These are phyloP conservation scores for Chaetogeoica ovagalla DNA, from an alignment of 2,888 invertebrate species.

Conservation along the genomic window DNA sequence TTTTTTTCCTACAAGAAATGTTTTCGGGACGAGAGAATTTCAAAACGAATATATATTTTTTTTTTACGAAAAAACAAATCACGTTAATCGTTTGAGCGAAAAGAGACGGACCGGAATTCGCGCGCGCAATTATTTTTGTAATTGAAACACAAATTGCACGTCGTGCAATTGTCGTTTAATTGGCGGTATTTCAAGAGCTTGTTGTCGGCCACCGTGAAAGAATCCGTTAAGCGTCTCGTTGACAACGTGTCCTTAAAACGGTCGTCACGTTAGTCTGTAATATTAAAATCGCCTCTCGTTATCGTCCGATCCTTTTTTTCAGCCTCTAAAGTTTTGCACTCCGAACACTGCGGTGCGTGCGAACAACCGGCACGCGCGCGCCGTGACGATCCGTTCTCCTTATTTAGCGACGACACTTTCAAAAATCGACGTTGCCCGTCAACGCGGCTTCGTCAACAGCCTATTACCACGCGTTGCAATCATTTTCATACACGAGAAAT, in stretches of 20 bases:
- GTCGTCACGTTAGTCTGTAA: neutral
- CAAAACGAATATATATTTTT: slow-evolving; percentile 20
- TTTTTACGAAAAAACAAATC: neutral
- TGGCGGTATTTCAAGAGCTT: slow-evolving; percentile 21
- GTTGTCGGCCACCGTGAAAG: slow-evolving; percentile 45
- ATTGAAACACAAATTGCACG: slow-evolving; percentile 28
- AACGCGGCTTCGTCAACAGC: too few species aligned
- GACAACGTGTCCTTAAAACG: slow-evolving; percentile 13
- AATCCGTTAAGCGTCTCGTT: slow-evolving; percentile 13
- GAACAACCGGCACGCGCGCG: too few species aligned
- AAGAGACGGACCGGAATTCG: slow-evolving; percentile 32
- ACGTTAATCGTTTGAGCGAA: slow-evolving; percentile 11
- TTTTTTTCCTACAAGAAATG: neutral
- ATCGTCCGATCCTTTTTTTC: too few species aligned
- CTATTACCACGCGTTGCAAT: too few species aligned
- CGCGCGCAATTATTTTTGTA: neutral
- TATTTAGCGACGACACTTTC: too few species aligned
- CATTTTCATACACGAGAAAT: too few species aligned
- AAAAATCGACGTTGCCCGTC: too few species aligned
- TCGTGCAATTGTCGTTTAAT: slow-evolving; percentile 41
- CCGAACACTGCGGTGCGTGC: too few species aligned
- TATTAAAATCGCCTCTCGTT: too few species aligned
- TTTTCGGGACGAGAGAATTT: slow-evolving; percentile 18
- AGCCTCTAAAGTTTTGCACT: too few species aligned
- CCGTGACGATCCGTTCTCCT: too few species aligned